These are phyloP conservation scores for Drosophila pachea DNA, from an alignment of 1,140 invertebrate species.

Conservation along the genomic window DNA sequence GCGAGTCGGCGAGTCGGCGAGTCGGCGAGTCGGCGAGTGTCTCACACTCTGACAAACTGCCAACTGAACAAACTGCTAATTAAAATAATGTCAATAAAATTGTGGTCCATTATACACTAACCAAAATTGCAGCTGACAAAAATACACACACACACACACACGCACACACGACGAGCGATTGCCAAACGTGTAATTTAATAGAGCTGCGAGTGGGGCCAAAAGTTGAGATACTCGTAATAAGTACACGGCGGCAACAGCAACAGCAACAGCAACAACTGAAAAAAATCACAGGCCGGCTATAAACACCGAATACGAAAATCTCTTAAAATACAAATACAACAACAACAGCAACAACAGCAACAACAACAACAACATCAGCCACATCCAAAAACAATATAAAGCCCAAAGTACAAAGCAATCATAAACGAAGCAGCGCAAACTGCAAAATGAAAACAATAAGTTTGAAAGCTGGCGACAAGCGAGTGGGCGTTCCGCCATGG, in stretches of 20 bases:
- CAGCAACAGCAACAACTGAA: conserved; percentile 16
- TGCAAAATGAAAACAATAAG: conserved; percentile 68
- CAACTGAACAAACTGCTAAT: conserved; percentile 62
- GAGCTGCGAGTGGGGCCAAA: conserved; percentile 63
- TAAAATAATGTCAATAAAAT: conserved; percentile 78
- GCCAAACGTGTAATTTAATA: conserved; percentile 69
- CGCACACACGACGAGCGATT: conserved; percentile 49
- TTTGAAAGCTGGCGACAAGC: conserved; percentile 62
- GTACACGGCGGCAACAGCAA: conserved; percentile 18
- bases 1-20: conserved; percentile 19
- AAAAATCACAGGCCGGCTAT: conserved; percentile 73
- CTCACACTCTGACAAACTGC: conserved; percentile 16
- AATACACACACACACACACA: conserved; percentile 12
- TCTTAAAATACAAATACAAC: conserved; percentile 6
- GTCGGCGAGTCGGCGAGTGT: conserved; percentile 16
- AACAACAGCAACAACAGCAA: conserved; percentile 23
- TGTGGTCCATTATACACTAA: conserved; percentile 73
- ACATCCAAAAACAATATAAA: too few species aligned
- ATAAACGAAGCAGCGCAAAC: conserved; percentile 59
- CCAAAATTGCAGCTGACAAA: conserved; percentile 70
- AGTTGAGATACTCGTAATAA: conserved; percentile 62
- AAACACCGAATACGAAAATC: conserved; percentile 53
- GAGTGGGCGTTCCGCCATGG: not conserved
- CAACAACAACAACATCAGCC: conserved; percentile 9
- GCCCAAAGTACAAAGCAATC: conserved; percentile 71